These are phyloP conservation scores for Caenorhabditis sp. DNA, from an alignment of 2,888 invertebrate species.

Conservation along the genomic window DNA sequence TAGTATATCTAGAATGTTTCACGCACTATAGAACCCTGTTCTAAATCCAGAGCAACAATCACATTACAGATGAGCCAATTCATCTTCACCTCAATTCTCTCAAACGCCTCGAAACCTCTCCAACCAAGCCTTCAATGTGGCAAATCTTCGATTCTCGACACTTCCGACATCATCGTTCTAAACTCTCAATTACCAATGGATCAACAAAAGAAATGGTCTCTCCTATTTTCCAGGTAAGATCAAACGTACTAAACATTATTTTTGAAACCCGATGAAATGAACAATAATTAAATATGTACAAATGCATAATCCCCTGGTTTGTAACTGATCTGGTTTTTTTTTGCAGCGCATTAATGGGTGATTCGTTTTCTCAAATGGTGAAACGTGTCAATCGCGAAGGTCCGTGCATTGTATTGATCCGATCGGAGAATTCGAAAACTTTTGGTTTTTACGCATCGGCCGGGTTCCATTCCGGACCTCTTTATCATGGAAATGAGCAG, in stretches of 20 bases:
- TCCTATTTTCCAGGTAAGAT: constrained; percentile 50
- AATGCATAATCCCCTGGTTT: background rate
- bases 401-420: constrained; percentile 81
- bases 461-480: constrained; percentile 53
- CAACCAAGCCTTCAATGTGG: background rate
- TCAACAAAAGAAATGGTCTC: constrained; percentile 49
- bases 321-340: background rate
- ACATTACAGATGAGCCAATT: background rate
- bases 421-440: constrained; percentile 80
- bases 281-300: background rate
- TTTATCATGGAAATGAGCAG: constrained; percentile 75
- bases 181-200: constrained; percentile 54
- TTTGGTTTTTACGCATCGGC: constrained; percentile 88
- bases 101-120: background rate
- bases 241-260: too few species aligned
- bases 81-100: constrained; percentile 7
- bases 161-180: constrained; percentile 24
- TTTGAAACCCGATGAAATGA: background rate
- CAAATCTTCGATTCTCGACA: background rate
- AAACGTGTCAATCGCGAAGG: constrained; percentile 63
- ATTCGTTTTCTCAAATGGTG: constrained; percentile 55
- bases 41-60: background rate
- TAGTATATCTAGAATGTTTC: too few species aligned
- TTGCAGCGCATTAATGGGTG: constrained; percentile 46
- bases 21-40: too few species aligned